Conservation (phyloP, 2,113 vertebrate genomes). For the Cariama cristata region DNA sequence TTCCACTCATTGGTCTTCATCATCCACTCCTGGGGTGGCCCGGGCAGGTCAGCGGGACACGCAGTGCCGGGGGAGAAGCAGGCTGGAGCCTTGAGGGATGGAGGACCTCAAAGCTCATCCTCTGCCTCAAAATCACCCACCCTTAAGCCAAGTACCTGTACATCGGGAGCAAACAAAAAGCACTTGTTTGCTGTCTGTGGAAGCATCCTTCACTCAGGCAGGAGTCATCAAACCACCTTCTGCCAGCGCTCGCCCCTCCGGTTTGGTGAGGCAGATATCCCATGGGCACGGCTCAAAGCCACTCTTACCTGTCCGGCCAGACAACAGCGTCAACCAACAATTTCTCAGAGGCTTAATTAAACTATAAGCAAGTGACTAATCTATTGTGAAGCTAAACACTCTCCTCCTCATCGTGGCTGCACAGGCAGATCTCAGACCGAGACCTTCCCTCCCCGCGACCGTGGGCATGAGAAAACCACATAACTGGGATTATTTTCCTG, state of each 20-base stretch:
- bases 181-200: background rate
- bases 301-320: slow-evolving; percentile 14
- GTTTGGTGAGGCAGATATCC: background rate
- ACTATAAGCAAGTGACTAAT: slow-evolving; percentile 27
- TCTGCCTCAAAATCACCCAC: background rate
- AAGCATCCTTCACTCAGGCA: background rate
- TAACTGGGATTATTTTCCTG: background rate
- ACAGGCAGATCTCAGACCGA: background rate
- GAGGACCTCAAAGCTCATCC: background rate
- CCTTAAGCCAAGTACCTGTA: background rate
- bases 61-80: background rate
- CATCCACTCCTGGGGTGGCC: background rate
- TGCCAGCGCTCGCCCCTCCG: background rate
- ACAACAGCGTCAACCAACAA: background rate
- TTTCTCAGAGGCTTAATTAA: slow-evolving; percentile 15
- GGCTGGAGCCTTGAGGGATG: background rate
- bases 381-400: background rate
- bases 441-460: rapidly evolving
- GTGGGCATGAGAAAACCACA: rapidly evolving
- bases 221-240: background rate
- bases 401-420: background rate
- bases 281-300: background rate
- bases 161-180: background rate
- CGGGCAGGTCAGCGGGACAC: rapidly evolving
- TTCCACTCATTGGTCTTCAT: background rate